Evolutionary conservation across 53 echinoderm and acorn worm species (phyloP), one percentile per base, ranked within the genome.

Genomic region (Temnopleurus reevesii): DNA sequence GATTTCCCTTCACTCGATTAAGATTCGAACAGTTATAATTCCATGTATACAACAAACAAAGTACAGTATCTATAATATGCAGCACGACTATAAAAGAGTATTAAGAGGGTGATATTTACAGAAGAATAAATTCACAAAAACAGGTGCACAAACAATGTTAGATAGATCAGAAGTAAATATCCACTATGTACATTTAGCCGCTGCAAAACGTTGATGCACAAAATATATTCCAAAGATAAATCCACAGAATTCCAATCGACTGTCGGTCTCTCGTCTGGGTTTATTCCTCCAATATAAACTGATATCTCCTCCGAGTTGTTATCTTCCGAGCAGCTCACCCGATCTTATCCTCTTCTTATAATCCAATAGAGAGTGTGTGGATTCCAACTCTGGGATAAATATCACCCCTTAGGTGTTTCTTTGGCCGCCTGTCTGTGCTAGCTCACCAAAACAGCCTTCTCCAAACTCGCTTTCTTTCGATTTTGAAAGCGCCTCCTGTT

Each of bases 181-280:
- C n/a, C n/a, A n/a, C 5, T 57, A 2, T 31, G 31, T 61, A 61
- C 30, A 60, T 12, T 61, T 15, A 55, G 59, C n/a, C 5, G 15
- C 7, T 9, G 19, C 36, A 84, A 76, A 31, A 76, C 77, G 19
- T 19, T 81, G 46, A 83, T 30, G 55, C 35, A 9, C 33, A 64
- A 31, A 64, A 71, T 31, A n/a, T 71, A 71, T 71, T 71, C 71
- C 71, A 41, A 64, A 71, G 19, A 41, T 71, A 71, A 71, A 71
- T 71, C 71, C 71, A 71, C 10, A 65, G 34, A 65, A 65, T 65
- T 35, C 65, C 25, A 21, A 56, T 4, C 9, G 9, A 15, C 0
- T 17, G 25, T 56, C 56, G 24, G 34, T 30, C 10, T 63, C 31
- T 63, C 30, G n/a, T n/a, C n/a, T n/a, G n/a, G n/a, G n/a, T n/a